Base-by-base conservation (phyloP, 2,113 vertebrate species). In the Rissa tridactyla region DNA sequence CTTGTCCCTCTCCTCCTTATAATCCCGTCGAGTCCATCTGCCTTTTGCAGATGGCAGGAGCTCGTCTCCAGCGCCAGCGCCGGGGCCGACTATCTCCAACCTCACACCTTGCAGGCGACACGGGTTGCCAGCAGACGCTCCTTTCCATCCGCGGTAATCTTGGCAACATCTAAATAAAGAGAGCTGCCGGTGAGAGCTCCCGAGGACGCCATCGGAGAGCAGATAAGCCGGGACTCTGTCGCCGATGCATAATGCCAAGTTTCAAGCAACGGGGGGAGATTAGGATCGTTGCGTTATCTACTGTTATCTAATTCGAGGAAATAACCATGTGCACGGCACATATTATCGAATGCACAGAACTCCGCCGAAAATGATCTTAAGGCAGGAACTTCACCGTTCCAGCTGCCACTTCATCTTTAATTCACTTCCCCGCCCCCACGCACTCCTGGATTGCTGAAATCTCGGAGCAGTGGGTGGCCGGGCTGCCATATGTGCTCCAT, bases 291-390 rank as follows among this genome's bases (percentile, higher is more conserved):
- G 70, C 57, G 72, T 93, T 96, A 90, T 95, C 96, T 49, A 13
- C 95, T 65, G 80, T 62, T 92, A 94, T 84, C 95, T 87, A 90
- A 94, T 94, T 85, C 90, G 15, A 91, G 92, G 80, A 92, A 96
- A 96, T 94, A 86, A 93, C 95, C 58, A 19, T 77, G 90, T 70
- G 58, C 77, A 36, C 1, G 23, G 90, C 62, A 44, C 77, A 10
- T 51, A 62, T 73, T 86, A 92, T 86, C 85, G 78, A 80, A 77
- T 1, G 27, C 84, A 69, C 60, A 78, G 79, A 92, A 60, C 91
- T 82, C 58, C 90, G 70, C 70, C 15, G 3, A 79, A 92, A 92
- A 85, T 40, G 85, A 91, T 83, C 61, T 66, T 66, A 82, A 94
- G 69, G 38, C 52, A 64, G 87, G 71, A 95, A 84, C 61, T 66